Evolutionary conservation across 2,113 vertebrate genomes (phyloP), one percentile per base, ranked within the genome.

Genomic region (Ciconia boyciana): DNA sequence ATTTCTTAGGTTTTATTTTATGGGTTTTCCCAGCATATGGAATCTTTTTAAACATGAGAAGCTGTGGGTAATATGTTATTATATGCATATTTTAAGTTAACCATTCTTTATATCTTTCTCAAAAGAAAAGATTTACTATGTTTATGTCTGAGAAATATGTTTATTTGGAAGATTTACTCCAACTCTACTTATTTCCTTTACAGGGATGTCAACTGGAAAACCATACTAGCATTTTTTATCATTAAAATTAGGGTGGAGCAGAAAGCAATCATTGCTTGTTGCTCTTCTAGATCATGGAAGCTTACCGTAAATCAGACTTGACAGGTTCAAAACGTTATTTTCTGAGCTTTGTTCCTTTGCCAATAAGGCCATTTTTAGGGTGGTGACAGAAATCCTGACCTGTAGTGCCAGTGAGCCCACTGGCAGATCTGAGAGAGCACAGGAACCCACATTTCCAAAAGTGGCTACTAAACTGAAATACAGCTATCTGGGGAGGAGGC

Each of bases 21-120:
- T 91, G 91, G 95, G 91, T 77, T 97, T 96, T 97, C 95, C 96
- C 83, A 91, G 75, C 95, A 96, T 95, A 97, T 95, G 97, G 97
- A 97, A 97, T 94, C 96, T 95, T 97, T 97, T 97, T 95, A 96
- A 97, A 97, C 90, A 96, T 94, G 91, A 97, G 96, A 97, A 95
- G 95, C 87, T 94, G 91, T 58, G 95, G 94, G 93, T 95, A 97
- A 94, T 95, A 94, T 87, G 78, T 97, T 97, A 94, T 95, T 97
- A 97, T 97, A 96, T 91, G 94, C 96, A 97, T 95, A 97, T 94
- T 97, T 97, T 94, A 90, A 87, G 75, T 95, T 97, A 97, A 97
- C 96, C 75, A 83, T 97, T 97, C 94, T 83, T 94, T 95, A 77
- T 91, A 87, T 93, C 62, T 89, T 80, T 66, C 87, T 96, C 75